Evolutionary conservation across 2,113 vertebrate genomes (phyloP), one percentile per base, ranked within the genome.

Genomic region (Oceanites oceanicus): DNA sequence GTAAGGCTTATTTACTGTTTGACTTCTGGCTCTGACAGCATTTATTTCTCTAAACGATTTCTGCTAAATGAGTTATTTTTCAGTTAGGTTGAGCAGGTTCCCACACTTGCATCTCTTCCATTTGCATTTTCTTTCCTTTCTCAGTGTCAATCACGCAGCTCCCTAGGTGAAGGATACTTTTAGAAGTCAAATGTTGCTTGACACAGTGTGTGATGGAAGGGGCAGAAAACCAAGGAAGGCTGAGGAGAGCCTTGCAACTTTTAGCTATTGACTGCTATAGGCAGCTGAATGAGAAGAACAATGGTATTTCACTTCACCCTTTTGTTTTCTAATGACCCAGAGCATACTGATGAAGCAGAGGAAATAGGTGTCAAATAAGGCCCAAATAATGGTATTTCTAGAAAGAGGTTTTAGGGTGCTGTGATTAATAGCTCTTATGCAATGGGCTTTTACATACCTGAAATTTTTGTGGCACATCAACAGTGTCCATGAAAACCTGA

Each of bases 1-100:
- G 94, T 20, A 58, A 95, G 63, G 74, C 75, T 97, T 97, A 95
- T 97, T 97, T 95, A 95, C 94, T 55, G 66, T 95, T 85, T 94
- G 95, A 92, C 94, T 97, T 77, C 92, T 97, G 92, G 49, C 95
- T 96, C 91, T 92, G 95, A 90, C 93, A 76, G 92, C 92, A 40
- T 94, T 94, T 74, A 86, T 94, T 92, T 89, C 82, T 93, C 82
- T 74, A 82, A 94, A 58, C 38, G 19, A 85, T 87, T 96, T 30
- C 87, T 92, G 89, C 92, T 95, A 93, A 96, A 90, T 92, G 91
- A 96, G 90, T 93, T 95, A 68, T 94, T 97, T 93, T 89, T 75
- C 52, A 34, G 73, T 77, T 32, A 70, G 58, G 58, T 55, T 27
- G 85, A 94, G 76, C 66, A 36, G 88, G 76, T 90, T 90, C 47